Percentiles rank a stretch among this genome's conserved stretches.
Evolutionary conservation across 2,888 invertebrate species (phyloP).

Genomic region (Trichacis sp.): DNA sequence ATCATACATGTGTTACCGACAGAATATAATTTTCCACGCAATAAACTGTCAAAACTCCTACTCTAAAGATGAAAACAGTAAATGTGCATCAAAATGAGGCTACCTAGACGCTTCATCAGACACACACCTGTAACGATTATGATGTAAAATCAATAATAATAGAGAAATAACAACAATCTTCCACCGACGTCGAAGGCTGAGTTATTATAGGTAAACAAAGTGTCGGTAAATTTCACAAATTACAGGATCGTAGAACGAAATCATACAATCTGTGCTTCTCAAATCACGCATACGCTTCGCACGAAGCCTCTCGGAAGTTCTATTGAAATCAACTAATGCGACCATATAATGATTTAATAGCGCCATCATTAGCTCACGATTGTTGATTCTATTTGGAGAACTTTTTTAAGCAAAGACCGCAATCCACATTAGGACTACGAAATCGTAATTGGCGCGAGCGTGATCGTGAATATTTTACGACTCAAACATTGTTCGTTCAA

Average conservation of each 20-base stretch:
- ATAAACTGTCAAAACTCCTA: too few relatives aligned
- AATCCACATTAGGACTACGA: too few relatives aligned
- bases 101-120: too few relatives aligned
- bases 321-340: constrained; percentile 7
- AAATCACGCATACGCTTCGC: constrained; percentile 25
- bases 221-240: constrained; percentile 62
- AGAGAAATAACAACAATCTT: constrained; percentile 11
- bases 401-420: neutral
- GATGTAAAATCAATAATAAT: neutral
- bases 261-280: constrained; percentile 56
- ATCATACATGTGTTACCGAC: too few relatives aligned
- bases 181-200: constrained; percentile 43
- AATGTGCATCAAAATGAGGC: too few relatives aligned
- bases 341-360: constrained; percentile 4
- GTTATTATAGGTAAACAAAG: constrained; percentile 62
- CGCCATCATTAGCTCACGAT: neutral
- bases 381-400: neutral
- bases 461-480: too few relatives aligned
- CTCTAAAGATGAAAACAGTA: too few relatives aligned
- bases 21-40: too few relatives aligned
- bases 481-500: too few relatives aligned
- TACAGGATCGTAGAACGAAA: constrained; percentile 61
- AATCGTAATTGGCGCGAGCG: too few relatives aligned
- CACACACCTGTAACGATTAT: neutral
- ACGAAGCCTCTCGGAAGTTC: neutral